Conservation (phyloP, 2,797 vertebrate species). For the Helostoma temminkii region DNA sequence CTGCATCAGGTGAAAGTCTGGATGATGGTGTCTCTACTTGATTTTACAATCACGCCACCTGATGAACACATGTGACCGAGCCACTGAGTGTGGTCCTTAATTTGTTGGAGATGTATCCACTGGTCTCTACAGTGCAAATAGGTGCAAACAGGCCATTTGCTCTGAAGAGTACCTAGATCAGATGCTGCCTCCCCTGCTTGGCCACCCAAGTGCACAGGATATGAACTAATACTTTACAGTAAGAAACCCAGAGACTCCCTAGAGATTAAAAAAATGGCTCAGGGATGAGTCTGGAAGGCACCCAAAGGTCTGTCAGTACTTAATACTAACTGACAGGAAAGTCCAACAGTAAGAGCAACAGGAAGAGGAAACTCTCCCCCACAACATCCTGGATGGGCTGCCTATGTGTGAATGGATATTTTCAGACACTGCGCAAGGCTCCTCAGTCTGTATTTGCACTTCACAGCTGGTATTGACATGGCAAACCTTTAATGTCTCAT, state of each 20-base stretch:
- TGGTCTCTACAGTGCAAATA: slow-evolving; percentile 24
- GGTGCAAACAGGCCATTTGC: slow-evolving; percentile 33
- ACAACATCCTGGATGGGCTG: slow-evolving; percentile 79
- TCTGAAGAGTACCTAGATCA: slow-evolving; percentile 30
- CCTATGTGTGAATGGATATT: slow-evolving; percentile 74
- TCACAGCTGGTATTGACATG: slow-evolving; percentile 54
- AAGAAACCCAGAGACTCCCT: slow-evolving; percentile 54
- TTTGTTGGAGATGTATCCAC: slow-evolving; percentile 40
- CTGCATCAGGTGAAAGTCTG: slow-evolving; percentile 20
- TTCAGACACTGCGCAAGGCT: slow-evolving; percentile 60
- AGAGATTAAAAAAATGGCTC: slow-evolving; percentile 41
- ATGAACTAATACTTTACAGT: slow-evolving; percentile 71
- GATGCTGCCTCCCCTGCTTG: slow-evolving; percentile 42
- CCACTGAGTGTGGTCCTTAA: slow-evolving; percentile 54
- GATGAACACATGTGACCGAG: slow-evolving; percentile 48
- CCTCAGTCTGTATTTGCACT: slow-evolving; percentile 57
- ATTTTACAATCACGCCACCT: slow-evolving; percentile 36
- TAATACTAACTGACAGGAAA: slow-evolving; percentile 77
- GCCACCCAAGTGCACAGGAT: slow-evolving; percentile 82
- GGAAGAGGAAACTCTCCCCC: slow-evolving; percentile 81
- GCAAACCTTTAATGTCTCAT: slow-evolving; percentile 44
- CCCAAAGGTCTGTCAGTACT: slow-evolving; percentile 72
- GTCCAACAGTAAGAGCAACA: slow-evolving; percentile 80
- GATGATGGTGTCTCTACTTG: slow-evolving; percentile 10
- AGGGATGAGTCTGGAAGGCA: slow-evolving; percentile 74